Conservation (phyloP, 2,888 invertebrate genomes). For the Trachelus iudaicus region DNA sequence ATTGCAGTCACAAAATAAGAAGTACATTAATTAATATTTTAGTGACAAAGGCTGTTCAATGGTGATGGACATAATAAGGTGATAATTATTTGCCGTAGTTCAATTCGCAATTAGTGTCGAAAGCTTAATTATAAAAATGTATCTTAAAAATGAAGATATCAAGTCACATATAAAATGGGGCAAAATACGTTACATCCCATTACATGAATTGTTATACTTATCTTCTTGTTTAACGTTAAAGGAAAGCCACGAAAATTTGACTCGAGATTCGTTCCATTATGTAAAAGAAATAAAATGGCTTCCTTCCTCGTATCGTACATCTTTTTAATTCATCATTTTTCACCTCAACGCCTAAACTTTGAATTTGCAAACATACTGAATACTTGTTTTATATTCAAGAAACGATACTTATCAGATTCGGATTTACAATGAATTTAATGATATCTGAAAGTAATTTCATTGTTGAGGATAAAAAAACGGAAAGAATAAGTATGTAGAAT, state of each 20-base stretch:
- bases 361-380: background rate
- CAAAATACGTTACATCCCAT: background rate
- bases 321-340: background rate
- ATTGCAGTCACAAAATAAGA: background rate
- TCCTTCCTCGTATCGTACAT: background rate
- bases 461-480: background rate
- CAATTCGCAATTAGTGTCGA: background rate
- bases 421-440: background rate
- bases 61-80: background rate
- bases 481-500: background rate
- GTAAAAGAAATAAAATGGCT: background rate
- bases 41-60: background rate
- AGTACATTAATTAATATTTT: background rate
- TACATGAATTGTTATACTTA: background rate
- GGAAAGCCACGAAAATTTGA: background rate
- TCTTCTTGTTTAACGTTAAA: background rate
- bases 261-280: background rate
- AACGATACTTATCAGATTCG: background rate
- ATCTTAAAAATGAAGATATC: background rate
- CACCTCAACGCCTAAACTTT: background rate
- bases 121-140: background rate
- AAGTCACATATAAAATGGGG: background rate
- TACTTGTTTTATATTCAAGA: background rate
- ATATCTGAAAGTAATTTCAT: background rate
- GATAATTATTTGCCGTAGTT: background rate